Percentiles rank a stretch among this genome's conserved stretches.
Conservation (phyloP, 2,797 vertebrate genomes). For the Lutra lutra region DNA sequence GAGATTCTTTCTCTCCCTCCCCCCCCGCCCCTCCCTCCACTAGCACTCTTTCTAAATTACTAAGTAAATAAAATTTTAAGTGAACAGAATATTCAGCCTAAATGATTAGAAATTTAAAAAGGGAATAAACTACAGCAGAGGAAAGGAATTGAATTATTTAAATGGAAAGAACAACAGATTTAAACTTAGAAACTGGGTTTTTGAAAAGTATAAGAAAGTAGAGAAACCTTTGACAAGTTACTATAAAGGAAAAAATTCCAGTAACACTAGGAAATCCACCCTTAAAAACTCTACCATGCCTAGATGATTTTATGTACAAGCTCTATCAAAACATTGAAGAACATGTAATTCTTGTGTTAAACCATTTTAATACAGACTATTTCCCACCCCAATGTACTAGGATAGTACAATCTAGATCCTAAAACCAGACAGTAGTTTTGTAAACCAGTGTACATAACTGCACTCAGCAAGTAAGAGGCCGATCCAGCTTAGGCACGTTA, state of each 20-base stretch:
- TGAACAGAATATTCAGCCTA: background rate
- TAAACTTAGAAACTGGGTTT: background rate
- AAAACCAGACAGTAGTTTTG: background rate
- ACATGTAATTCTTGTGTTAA: background rate
- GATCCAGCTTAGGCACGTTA: background rate
- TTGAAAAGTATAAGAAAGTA: constrained; percentile 1
- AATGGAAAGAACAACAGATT: constrained; percentile 21
- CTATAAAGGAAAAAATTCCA: background rate
- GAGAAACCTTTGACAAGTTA: background rate
- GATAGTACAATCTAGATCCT: background rate
- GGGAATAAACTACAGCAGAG: constrained; percentile 19
- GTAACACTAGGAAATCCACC: background rate
- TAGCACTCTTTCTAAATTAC: background rate
- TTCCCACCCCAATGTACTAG: background rate
- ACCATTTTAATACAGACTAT: background rate
- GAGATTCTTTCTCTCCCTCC: background rate
- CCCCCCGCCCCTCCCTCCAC: background rate
- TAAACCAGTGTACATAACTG: background rate
- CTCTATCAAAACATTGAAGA: background rate
- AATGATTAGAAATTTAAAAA: constrained; percentile 37
- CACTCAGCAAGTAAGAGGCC: background rate
- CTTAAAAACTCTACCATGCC: background rate
- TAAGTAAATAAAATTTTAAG: background rate
- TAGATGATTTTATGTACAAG: background rate
- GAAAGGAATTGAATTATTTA: constrained; percentile 28